These are phyloP conservation scores for Pogonocherus hispidulus DNA, from an alignment of 2,888 invertebrate species.

Conservation along the genomic window DNA sequence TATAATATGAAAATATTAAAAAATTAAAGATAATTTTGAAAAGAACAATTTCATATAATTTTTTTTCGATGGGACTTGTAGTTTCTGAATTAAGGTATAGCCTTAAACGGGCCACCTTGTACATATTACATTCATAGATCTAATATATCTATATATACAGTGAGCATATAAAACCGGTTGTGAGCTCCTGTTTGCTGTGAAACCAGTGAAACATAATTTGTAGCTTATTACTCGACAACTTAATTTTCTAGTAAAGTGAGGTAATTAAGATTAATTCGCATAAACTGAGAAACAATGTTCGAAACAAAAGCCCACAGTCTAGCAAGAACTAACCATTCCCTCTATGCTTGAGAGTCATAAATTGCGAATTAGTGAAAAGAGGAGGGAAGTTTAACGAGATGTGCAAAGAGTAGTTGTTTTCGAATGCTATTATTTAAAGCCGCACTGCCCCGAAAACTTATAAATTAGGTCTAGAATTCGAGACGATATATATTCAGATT, in stretches of 20 bases:
- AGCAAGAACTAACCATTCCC: not conserved
- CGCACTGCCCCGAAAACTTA: not conserved
- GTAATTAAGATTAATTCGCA: not conserved
- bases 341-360: not conserved
- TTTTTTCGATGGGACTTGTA: too few relatives aligned
- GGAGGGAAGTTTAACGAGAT: not conserved
- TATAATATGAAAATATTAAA: too few relatives aligned
- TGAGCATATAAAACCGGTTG: too few relatives aligned
- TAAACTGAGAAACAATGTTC: not conserved
- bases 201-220: not conserved
- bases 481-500: constrained; percentile 7
- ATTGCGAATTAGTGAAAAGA: not conserved
- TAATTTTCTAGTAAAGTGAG: not conserved
- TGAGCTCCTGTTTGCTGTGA: too few relatives aligned
- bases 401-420: not conserved
- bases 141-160: too few relatives aligned
- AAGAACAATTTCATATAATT: too few relatives aligned
- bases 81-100: too few relatives aligned
- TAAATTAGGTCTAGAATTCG: constrained; percentile 21
- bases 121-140: too few relatives aligned
- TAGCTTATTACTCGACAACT: not conserved
- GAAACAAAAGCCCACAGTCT: constrained; percentile 7
- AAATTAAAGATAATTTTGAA: too few relatives aligned
- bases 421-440: not conserved
- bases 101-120: too few relatives aligned